phyloP scores from a whole-genome alignment of 2,113 vertebrate genomes.

The Dendrocopos noguchii region DNA sequence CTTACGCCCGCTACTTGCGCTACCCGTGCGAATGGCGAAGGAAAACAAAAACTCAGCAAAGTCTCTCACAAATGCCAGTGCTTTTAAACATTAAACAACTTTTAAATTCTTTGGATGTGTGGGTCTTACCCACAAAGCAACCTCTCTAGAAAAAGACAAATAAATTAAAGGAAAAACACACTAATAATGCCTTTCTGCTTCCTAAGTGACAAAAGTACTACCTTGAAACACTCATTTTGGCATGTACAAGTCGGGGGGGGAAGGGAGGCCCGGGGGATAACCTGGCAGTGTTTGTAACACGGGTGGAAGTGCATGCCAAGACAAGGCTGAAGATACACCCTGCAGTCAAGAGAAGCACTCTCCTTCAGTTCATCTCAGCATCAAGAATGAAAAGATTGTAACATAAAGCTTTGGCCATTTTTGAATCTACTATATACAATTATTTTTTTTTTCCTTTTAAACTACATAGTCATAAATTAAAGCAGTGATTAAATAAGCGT shows the following conservation, averaged over 20 bases:
- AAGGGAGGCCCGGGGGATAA: slow-evolving; percentile 63
- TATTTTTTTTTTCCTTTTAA: slow-evolving; percentile 76
- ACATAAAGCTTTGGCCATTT: slow-evolving; percentile 86
- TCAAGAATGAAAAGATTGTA: slow-evolving; percentile 87
- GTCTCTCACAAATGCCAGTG: slow-evolving; percentile 88
- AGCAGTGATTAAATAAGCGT: slow-evolving; percentile 87
- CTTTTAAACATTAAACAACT: slow-evolving; percentile 83
- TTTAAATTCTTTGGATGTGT: slow-evolving; percentile 88
- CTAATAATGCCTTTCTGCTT: slow-evolving; percentile 82
- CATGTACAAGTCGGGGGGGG: slow-evolving; percentile 79
- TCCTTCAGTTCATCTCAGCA: slow-evolving; percentile 83
- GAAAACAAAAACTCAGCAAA: slow-evolving; percentile 56
- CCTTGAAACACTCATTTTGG: slow-evolving; percentile 83
- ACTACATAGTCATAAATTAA: slow-evolving; percentile 97
- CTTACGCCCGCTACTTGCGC: slow-evolving; percentile 78
- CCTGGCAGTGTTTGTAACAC: slow-evolving; percentile 93
- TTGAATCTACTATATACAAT: slow-evolving; percentile 95
- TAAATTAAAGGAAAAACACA: slow-evolving; percentile 80
- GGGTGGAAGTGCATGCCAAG: slow-evolving; percentile 86
- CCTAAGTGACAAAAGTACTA: slow-evolving; percentile 85
- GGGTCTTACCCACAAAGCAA: slow-evolving; percentile 88
- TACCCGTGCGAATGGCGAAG: slow-evolving; percentile 85
- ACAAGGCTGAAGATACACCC: slow-evolving; percentile 83
- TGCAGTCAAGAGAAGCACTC: slow-evolving; percentile 78
- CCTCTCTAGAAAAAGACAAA: slow-evolving; percentile 81